Conservation (phyloP, 2,888 invertebrate species). For the Eupithecia pulchellata region DNA sequence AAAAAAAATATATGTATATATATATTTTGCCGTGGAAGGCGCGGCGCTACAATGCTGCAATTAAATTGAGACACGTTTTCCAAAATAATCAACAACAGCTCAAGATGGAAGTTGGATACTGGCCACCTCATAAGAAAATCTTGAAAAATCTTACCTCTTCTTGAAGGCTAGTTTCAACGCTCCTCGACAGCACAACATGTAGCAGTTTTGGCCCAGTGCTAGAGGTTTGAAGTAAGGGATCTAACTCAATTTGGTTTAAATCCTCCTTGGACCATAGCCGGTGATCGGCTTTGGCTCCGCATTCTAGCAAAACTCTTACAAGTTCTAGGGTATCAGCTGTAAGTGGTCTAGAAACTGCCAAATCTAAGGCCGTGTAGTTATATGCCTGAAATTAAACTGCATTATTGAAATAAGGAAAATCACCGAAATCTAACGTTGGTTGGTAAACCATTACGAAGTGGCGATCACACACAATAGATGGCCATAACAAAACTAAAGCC, state of each 20-base stretch:
- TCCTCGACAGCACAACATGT: slow-evolving; percentile 65
- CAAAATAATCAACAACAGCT: too few relatives aligned
- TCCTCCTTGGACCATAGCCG: slow-evolving; percentile 47
- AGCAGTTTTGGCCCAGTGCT: slow-evolving; percentile 67
- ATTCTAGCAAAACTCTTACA: slow-evolving; percentile 61
- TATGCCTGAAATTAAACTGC: slow-evolving; percentile 51
- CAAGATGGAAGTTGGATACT: not conserved
- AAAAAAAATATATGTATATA: too few relatives aligned
- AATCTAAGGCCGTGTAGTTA: slow-evolving; percentile 64
- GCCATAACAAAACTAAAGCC: too few relatives aligned
- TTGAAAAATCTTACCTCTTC: slow-evolving; percentile 53
- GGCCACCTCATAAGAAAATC: not conserved
- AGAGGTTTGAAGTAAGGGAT: not conserved
- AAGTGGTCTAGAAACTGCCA: slow-evolving; percentile 64
- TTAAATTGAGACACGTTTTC: too few relatives aligned
- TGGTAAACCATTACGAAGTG: too few relatives aligned
- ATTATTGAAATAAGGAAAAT: not conserved
- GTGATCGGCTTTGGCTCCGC: slow-evolving; percentile 61
- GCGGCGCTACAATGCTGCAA: too few relatives aligned
- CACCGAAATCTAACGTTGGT: too few relatives aligned
- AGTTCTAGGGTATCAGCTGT: slow-evolving; percentile 60
- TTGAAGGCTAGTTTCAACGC: slow-evolving; percentile 53
- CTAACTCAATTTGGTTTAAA: slow-evolving; percentile 15
- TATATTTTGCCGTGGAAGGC: too few relatives aligned
- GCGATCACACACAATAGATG: too few relatives aligned